Evolutionary conservation across 2,797 vertebrate species (phyloP), one percentile per base, ranked within the genome.

Genomic region (Sylvilagus floridanus): DNA sequence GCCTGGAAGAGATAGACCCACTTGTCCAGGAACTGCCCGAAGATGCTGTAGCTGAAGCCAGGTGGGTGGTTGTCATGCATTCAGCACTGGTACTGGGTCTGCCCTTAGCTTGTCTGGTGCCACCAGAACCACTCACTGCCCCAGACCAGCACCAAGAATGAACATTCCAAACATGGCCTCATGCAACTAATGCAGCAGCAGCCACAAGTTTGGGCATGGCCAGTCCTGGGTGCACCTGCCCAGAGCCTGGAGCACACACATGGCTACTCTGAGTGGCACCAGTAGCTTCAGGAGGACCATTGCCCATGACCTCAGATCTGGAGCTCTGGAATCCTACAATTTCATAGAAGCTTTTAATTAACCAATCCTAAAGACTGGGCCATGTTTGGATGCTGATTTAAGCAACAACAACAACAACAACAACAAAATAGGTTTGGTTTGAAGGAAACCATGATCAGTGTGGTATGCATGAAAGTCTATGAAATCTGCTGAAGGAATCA

Each of bases 91-190:
- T 97, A 99, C 3, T 78, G 54, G 0, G 90, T 21, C 2, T 93
- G 81, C 17, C 63, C 84, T 75, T 96, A 32, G 0, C 98, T 98
- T 96, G 93, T 97, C 98, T 98, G 99, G 97, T 98, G 86, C 99
- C 98, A 99, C 99, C 99, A 99, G 97, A 99, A 99, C 99, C 99
- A 99, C 98, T 99, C 98, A 42, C 98, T 99, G 16, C 95, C 98
- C 72, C 99, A 99, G 7, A 97, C 98, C 0, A 98, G 99, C 1
- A 99, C 99, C 2, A 98, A 98, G 96, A 99, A 99, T 93, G 35
- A 99, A 99, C 32, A 99, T 96, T 0, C 99, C 98, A 84, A 99
- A 97, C 89, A 99, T 99, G 76, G 98, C 98, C 32, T 98, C 97
- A 68, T 99, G 98, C 94, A 98, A 99, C 99, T 98, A 99, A 0